Base-by-base conservation (phyloP, 2,888 invertebrate genomes). In the Myopa tessellatipennis region DNA sequence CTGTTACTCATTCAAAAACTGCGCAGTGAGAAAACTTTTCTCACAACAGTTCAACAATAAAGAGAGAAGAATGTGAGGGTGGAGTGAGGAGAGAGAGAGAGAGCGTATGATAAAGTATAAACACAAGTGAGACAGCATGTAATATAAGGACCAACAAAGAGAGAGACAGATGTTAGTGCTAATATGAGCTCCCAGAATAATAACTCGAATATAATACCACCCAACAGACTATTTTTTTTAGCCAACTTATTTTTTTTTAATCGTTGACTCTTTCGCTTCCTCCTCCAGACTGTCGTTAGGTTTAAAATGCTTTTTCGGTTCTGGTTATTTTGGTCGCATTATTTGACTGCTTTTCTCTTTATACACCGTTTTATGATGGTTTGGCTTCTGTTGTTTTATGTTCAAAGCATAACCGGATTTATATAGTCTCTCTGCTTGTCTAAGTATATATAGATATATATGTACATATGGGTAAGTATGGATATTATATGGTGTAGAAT, bases 261-360 rank as follows among this genome's bases (percentile, higher is more conserved):
- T 63, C 6, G 38, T 71, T 60, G 36, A 18, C 58, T 58, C 40
- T 1, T 18, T 26, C 34, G 18, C 45, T 45, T 34, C 34, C 58
- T 40, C 4, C 38, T n/a, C 50, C 26, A 3, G n/a, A 26, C 45
- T 26, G 18, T 34, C 60, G 18, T 45, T 14, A 38, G n/a, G 26
- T 73, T 72, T 40, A 58, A 40, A 75, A 78, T 74, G 69, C 60
- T 58, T 74, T 79, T 67, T 79, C 60, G 71, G 45, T 76, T 80
- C 80, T 83, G 81, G 81, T 76, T 82, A 81, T 82, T 80, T 81
- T 81, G 82, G 82, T 82, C 81, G 82, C 80, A 82, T 81, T 82
- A 82, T 81, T 81, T 45, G 2, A 45, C 45, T 76, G 82, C 82
- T 81, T 82, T 80, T 74, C 79, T 79, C 79, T 80, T 81, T 18